A percentile compares a stretch with the other conserved stretches of the same genome.
phyloP scores from a whole-genome alignment of 1,140 invertebrate genomes.

The Aphelenchoides avenae region DNA sequence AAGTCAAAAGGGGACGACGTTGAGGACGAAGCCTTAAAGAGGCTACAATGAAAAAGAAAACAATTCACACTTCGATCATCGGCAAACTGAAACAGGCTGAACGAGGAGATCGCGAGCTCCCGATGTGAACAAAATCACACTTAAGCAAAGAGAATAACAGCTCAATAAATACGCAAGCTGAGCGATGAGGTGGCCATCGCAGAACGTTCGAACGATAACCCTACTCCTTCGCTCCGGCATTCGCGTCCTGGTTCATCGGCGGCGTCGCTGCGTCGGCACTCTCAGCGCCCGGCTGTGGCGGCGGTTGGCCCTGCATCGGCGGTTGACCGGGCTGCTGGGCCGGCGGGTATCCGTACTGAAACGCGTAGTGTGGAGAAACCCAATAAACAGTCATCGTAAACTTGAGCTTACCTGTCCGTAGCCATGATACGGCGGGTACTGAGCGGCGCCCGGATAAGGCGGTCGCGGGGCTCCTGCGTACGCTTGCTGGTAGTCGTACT shows the following conservation, averaged over 20 bases:
- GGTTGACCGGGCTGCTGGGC: conserved; percentile 9
- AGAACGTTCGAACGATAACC: not conserved
- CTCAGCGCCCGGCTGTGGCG: conserved; percentile 5
- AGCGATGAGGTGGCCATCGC: too few species aligned
- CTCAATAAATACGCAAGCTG: too few species aligned
- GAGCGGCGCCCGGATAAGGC: not conserved
- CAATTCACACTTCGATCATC: too few species aligned
- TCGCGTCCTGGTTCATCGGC: conserved; percentile 15
- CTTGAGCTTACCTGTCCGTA: conserved; percentile 17
- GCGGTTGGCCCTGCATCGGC: conserved; percentile 9
- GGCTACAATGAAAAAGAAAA: too few species aligned
- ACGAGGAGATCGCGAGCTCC: too few species aligned
- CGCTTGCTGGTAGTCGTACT: too few species aligned
- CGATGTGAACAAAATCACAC: too few species aligned
- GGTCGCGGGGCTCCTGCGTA: conserved; percentile 12
- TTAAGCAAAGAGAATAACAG: too few species aligned
- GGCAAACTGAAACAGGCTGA: too few species aligned
- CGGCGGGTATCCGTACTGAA: conserved; percentile 22
- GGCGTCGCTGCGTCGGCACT: conserved; percentile 16
- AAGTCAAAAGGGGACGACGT: too few species aligned
- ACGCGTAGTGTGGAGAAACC: not conserved
- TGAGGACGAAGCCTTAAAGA: too few species aligned
- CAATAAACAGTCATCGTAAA: not conserved
- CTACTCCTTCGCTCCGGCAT: not conserved
- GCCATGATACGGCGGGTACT: too few species aligned